Conservation (phyloP, 1,140 invertebrate genomes). For the Aphelenchoides besseyi region DNA sequence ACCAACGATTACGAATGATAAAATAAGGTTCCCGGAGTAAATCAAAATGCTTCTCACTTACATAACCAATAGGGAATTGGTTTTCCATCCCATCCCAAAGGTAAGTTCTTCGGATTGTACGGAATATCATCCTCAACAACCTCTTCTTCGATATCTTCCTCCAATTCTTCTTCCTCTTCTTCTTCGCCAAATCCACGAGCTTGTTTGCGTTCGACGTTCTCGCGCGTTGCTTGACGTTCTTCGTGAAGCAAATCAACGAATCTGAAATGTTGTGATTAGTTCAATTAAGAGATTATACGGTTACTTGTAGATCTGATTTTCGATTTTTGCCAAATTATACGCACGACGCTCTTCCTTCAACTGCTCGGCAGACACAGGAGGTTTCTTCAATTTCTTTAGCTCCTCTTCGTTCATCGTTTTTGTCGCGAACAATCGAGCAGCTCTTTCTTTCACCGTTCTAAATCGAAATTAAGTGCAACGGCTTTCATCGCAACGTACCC, state of each 20-base stretch:
- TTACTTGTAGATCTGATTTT: slow-evolving; percentile 37
- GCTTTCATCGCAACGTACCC: slow-evolving; percentile 69
- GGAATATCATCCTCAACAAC: slow-evolving; percentile 86
- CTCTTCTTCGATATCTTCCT: slow-evolving; percentile 66
- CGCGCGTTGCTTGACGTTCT: slow-evolving; percentile 83
- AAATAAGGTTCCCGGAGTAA: background rate
- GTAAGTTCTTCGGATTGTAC: slow-evolving; percentile 98
- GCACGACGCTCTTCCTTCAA: slow-evolving; percentile 69
- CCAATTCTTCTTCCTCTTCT: slow-evolving; percentile 66
- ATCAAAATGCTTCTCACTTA: no score
- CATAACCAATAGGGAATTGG: slow-evolving; percentile 95
- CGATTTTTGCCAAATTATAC: slow-evolving; percentile 46
- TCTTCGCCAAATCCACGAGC: slow-evolving; percentile 90
- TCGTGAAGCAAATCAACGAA: slow-evolving; percentile 64
- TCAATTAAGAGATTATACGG: background rate
- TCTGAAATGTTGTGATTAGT: slow-evolving; percentile 34
- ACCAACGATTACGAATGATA: background rate
- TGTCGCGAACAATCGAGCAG: slow-evolving; percentile 86
- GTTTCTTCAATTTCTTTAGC: slow-evolving; percentile 80
- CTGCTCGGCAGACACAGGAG: slow-evolving; percentile 65
- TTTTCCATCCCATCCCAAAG: slow-evolving; percentile 98
- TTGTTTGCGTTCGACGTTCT: slow-evolving; percentile 96
- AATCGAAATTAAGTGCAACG: slow-evolving; percentile 30
- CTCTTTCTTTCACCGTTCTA: slow-evolving; percentile 87
- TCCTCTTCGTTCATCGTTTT: slow-evolving; percentile 78